Conservation (phyloP, 30 jellyfish, hydroid and myxozoan genomes). For the Phacellophora camtschatica region DNA sequence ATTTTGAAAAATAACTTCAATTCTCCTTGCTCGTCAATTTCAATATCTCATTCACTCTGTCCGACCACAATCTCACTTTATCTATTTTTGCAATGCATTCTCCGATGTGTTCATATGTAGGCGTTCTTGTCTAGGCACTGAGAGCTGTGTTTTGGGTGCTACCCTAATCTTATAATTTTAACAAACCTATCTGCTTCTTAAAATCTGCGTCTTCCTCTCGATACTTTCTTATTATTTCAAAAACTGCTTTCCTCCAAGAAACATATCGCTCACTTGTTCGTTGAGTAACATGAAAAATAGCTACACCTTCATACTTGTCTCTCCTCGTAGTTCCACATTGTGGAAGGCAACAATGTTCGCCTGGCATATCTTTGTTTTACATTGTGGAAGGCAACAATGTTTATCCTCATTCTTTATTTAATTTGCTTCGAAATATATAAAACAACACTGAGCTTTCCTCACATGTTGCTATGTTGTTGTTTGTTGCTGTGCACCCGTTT, state of each 20-base stretch:
- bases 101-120: too few relatives aligned
- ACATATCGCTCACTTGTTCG: conserved; percentile 34
- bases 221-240: conserved; percentile 16
- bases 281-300: conserved; percentile 10
- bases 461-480: conserved; percentile 5
- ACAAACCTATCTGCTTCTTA: conserved; percentile 15
- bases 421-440: neutral
- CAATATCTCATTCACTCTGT: too few relatives aligned
- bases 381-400: too few relatives aligned
- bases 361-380: neutral
- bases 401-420: too few relatives aligned
- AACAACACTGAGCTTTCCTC: neutral
- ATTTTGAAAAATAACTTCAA: too few relatives aligned
- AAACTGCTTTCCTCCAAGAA: conserved; percentile 13
- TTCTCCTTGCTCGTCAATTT: too few relatives aligned
- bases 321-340: conserved; percentile 46
- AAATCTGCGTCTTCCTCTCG: conserved; percentile 32
- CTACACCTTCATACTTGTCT: conserved; percentile 20
- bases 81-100: too few relatives aligned
- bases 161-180: too few relatives aligned
- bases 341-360: conserved; percentile 16
- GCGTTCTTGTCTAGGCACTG: too few relatives aligned
- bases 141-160: too few relatives aligned
- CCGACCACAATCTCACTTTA: too few relatives aligned
- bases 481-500: conserved; percentile 17